These are phyloP conservation scores for Choreutis nemorana DNA, from an alignment of 2,888 invertebrate species.

Conservation along the genomic window DNA sequence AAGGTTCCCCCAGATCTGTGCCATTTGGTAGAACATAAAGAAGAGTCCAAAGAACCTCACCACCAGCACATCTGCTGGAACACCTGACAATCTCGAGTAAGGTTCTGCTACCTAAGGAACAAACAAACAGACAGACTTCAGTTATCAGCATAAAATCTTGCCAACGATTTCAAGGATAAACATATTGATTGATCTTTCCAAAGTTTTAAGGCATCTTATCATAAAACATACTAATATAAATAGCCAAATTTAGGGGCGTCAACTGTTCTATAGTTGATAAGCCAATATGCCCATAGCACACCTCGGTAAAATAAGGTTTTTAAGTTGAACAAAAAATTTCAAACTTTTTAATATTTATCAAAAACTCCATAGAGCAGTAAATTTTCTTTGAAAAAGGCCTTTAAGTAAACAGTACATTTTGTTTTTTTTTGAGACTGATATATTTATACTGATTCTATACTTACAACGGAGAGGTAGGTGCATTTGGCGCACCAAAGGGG, in stretches of 20 bases:
- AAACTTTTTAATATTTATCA: background rate
- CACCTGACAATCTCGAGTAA: slow-evolving; percentile 75
- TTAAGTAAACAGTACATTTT: background rate
- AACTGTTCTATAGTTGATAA: no score
- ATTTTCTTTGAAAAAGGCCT: background rate
- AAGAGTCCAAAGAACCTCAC: slow-evolving; percentile 94
- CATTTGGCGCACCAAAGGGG: slow-evolving; percentile 97
- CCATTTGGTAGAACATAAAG: slow-evolving; percentile 95
- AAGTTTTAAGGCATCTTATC: background rate
- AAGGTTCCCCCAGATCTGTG: slow-evolving; percentile 95
- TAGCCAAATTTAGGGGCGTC: background rate
- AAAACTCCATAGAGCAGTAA: background rate
- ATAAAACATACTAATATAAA: slow-evolving; percentile 1
- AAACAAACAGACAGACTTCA: background rate
- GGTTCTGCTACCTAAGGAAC: slow-evolving; percentile 70
- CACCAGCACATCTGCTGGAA: slow-evolving; percentile 78
- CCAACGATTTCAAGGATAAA: background rate
- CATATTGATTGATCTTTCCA: background rate
- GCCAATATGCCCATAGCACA: no score
- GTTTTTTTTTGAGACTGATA: no score
- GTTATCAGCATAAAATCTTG: background rate
- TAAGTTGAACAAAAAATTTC: slow-evolving; percentile 3
- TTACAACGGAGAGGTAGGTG: slow-evolving; percentile 86
- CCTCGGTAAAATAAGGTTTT: slow-evolving; percentile 4
- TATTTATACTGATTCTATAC: slow-evolving; percentile 17